Base-by-base conservation (phyloP, 37 sponge, comb jelly and placozoan species). In the Hormiphora californensis region DNA sequence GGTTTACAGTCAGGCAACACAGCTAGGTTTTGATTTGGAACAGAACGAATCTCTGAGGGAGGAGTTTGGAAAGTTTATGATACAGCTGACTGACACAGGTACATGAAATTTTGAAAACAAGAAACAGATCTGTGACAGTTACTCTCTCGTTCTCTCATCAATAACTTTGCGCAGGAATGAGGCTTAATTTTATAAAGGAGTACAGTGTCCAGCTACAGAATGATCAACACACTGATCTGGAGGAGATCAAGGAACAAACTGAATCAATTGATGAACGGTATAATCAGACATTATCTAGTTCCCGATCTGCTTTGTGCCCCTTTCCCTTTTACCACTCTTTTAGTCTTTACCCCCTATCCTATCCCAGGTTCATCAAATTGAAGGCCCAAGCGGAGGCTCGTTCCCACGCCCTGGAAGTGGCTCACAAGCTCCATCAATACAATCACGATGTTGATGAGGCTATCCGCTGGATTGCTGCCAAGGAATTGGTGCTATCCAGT, bases 371-470 rank as follows among this genome's bases (percentile, higher is more conserved):
- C n/a, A n/a, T n/a, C n/a, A n/a, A n/a, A n/a, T n/a, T n/a, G n/a
- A n/a, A n/a, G n/a, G n/a, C n/a, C n/a, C n/a, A n/a, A n/a, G n/a
- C n/a, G n/a, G n/a, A n/a, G n/a, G n/a, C n/a, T n/a, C n/a, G n/a
- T n/a, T n/a, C n/a, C n/a, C n/a, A n/a, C n/a, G 38, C 12, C 3
- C 81, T 73, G 1, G 28, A 73, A n/a, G 23, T 73, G 21, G 81
- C 81, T n/a, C 81, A 32, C 27, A 73, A 73, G 35, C 40, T 73
- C 46, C 81, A 73, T 46, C 9, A 73, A 73, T 73, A 41, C 81
- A 43, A 39, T 30, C 38, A 36, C 38, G 44, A 40, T 73, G 81
- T 73, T 46, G 25, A 41, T 28, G 81, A 73, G 23, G 8, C 46
- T 40, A 73, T 73, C 43, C 35, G 81, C 46, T 43, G 32, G 44